These are phyloP conservation scores for Opisthograptis luteolata DNA, from an alignment of 2,888 invertebrate genomes.

Conservation along the genomic window DNA sequence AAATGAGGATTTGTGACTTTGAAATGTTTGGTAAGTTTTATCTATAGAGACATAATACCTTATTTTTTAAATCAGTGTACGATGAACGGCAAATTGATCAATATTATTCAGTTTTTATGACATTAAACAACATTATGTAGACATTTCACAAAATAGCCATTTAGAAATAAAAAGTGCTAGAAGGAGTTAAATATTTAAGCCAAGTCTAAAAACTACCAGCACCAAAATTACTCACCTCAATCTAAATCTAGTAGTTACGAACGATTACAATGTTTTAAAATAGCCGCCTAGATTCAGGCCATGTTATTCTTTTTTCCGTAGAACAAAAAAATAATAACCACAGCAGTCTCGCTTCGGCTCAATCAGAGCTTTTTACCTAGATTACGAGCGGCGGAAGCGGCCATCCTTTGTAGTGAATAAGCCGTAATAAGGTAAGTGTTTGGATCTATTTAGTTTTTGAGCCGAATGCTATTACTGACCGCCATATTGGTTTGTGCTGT, in stretches of 20 bases:
- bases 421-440: conserved; percentile 50
- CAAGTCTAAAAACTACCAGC: not conserved
- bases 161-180: too few species aligned
- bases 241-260: conserved; percentile 13
- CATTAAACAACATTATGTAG: too few species aligned
- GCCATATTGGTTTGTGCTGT: conserved; percentile 20
- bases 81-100: too few species aligned
- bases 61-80: too few species aligned
- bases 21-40: too few species aligned
- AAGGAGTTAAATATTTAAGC: too few species aligned
- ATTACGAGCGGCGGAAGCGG: conserved; percentile 23
- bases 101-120: too few species aligned
- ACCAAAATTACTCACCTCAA: not conserved
- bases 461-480: conserved; percentile 14
- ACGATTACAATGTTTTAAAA: conserved; percentile 6
- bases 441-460: conserved; percentile 56
- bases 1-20: too few species aligned
- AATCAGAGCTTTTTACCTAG: conserved; percentile 38
- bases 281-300: conserved; percentile 1
- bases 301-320: conserved; percentile 12
- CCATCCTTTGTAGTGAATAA: conserved; percentile 43
- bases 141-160: too few species aligned
- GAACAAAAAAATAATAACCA: conserved; percentile 25
- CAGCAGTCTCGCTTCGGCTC: conserved; percentile 30
- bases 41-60: too few species aligned